Percentiles rank a stretch among this genome's conserved stretches.
Evolutionary conservation across 2,888 invertebrate species (phyloP).

Genomic region (Scotopteryx bipunctaria): DNA sequence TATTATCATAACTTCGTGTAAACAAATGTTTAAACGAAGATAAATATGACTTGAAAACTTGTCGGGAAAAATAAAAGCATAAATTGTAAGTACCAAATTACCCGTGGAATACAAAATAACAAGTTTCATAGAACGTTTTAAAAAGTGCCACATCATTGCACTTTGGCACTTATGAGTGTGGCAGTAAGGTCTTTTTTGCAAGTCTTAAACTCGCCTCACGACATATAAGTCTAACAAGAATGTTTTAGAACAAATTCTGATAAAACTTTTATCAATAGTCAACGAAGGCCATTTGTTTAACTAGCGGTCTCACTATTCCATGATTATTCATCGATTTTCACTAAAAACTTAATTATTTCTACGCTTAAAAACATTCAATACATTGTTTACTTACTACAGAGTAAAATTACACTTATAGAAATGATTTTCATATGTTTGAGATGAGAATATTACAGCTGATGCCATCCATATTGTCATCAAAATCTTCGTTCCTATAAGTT

Average conservation of each 20-base stretch:
- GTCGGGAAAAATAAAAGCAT: not conserved
- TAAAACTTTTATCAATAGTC: constrained; percentile 17
- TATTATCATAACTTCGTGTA: not conserved
- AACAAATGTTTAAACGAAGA: no score
- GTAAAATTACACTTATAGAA: no score
- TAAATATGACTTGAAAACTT: not conserved
- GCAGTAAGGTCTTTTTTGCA: constrained; percentile 16
- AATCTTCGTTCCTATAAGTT: not conserved
- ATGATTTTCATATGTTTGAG: no score
- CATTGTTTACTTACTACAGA: not conserved
- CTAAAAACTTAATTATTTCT: not conserved
- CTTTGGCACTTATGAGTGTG: constrained; percentile 31
- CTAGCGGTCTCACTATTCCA: constrained; percentile 21
- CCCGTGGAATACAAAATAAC: not conserved
- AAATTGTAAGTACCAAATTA: not conserved
- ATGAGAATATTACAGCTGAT: no score
- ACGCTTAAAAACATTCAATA: not conserved
- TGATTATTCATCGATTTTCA: constrained; percentile 4
- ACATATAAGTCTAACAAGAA: constrained; percentile 2
- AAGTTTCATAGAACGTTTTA: not conserved
- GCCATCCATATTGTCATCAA: not conserved
- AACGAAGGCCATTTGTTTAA: constrained; percentile 24
- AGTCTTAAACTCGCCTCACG: not conserved
- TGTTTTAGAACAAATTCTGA: constrained; percentile 13
- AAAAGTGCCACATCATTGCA: constrained; percentile 23